Evolutionary conservation across 2,797 vertebrate species (phyloP).

Genomic region (Pygocentrus nattereri): DNA sequence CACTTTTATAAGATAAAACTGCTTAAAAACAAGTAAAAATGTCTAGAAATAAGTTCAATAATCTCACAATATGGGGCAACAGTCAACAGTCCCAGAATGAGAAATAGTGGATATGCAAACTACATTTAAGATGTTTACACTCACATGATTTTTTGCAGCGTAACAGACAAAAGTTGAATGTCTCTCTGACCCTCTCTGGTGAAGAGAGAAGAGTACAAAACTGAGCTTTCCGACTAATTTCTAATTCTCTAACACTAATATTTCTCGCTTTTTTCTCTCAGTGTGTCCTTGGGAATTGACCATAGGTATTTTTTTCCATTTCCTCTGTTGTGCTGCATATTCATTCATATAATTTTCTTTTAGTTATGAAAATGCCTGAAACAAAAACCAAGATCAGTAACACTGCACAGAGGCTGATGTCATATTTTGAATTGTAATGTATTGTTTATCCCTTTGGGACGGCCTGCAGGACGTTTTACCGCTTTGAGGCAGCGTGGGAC

Average conservation of each 20-base stretch:
- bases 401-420: not conserved
- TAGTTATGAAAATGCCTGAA: no score
- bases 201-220: no score
- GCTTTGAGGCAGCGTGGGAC: slow-evolving; percentile 96
- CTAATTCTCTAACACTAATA: slow-evolving; percentile 73
- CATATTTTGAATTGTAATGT: not conserved
- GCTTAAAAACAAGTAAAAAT: no score
- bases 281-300: slow-evolving; percentile 91
- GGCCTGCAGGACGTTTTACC: slow-evolving; percentile 90
- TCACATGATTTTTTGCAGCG: no score
- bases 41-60: no score
- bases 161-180: no score
- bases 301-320: slow-evolving; percentile 86
- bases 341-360: not conserved
- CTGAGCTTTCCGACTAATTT: slow-evolving; percentile 52
- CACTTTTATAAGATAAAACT: no score
- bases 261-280: slow-evolving; percentile 77
- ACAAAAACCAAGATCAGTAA: not conserved
- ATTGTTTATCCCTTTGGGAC: slow-evolving; percentile 5
- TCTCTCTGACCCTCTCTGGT: no score
- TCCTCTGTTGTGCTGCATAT: not conserved
- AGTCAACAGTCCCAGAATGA: no score
- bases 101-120: no score
- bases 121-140: no score
- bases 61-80: no score